phyloP scores from a whole-genome alignment of 2,888 invertebrate species.

The Melanophora roralis region DNA sequence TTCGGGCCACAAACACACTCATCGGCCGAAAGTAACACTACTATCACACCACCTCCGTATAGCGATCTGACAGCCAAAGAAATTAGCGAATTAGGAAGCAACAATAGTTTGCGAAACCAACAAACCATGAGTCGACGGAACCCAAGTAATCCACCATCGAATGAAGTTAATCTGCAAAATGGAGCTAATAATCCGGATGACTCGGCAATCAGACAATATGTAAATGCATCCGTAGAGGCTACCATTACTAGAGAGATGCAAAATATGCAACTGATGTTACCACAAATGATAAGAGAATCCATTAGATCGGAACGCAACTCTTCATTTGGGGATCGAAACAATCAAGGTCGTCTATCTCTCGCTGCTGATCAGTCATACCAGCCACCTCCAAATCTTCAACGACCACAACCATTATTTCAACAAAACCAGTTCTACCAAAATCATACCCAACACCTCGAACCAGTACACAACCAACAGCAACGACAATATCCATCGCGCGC shows the following conservation, averaged over 20 bases:
- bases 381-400: neutral
- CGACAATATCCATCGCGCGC: neutral
- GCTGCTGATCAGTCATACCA: neutral
- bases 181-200: neutral
- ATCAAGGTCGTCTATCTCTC: neutral
- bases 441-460: too few species aligned
- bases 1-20: neutral
- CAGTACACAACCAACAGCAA: too few species aligned
- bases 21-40: neutral
- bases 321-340: neutral
- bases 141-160: neutral
- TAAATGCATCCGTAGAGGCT: neutral
- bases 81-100: neutral
- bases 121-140: neutral
- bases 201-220: neutral
- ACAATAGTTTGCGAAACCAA: neutral
- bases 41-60: neutral
- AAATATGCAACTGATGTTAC: neutral
- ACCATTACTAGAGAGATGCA: neutral
- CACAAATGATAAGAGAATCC: conserved; percentile 4
- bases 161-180: neutral
- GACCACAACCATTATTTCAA: neutral
- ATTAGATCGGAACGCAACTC: too few species aligned
- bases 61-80: neutral
- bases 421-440: too few species aligned